Evolutionary conservation across 2,888 invertebrate genomes (phyloP), one percentile per base, ranked within the genome.

Genomic region (Drosophila leonis): DNA sequence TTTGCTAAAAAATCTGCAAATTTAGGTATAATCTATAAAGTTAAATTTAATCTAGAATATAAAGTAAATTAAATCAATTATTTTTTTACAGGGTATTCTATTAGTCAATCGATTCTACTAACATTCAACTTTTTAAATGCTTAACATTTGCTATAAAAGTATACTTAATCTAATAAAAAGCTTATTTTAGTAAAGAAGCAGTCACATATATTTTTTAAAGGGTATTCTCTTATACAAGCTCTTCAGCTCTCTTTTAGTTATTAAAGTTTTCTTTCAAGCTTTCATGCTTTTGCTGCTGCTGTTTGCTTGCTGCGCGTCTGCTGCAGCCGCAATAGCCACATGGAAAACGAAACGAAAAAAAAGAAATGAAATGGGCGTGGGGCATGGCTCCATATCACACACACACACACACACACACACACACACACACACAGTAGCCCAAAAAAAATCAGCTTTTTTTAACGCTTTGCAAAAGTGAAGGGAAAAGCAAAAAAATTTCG

Each of bases 261-360:
- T 73, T 72, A 75, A 82, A 77, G 76, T 75, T 55, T n/a, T n/a
- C n/a, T n/a, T n/a, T n/a, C n/a, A 70, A 69, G 66, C 54, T 74
- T 71, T 71, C 62, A 18, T 57, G 57, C 65, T 52, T 72, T 61
- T 61, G 37, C 29, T 64, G 49, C 48, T 35, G 51, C n/a, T 56
- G 55, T 67, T 55, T 44, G 65, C 52, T 59, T 54, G 61, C 41
- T 51, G 42, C 41, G 75, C 72, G 69, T 69, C 69, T 72, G 87
- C 20, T 73, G 71, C 70, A 71, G 65, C 70, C 72, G 54, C 79
- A 80, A 67, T 68, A 71, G 62, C 75, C 79, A 66, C 66, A 71
- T 57, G 63, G 42, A 64, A 69, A 69, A 76, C 65, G 72, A 71
- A 68, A 73, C 68, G 65, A 71, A 65, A 72, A 72, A 87, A 72